These are phyloP conservation scores for Virgularia gustaviana DNA, from an alignment of 92 coral and sea anemone species.

Conservation along the genomic window DNA sequence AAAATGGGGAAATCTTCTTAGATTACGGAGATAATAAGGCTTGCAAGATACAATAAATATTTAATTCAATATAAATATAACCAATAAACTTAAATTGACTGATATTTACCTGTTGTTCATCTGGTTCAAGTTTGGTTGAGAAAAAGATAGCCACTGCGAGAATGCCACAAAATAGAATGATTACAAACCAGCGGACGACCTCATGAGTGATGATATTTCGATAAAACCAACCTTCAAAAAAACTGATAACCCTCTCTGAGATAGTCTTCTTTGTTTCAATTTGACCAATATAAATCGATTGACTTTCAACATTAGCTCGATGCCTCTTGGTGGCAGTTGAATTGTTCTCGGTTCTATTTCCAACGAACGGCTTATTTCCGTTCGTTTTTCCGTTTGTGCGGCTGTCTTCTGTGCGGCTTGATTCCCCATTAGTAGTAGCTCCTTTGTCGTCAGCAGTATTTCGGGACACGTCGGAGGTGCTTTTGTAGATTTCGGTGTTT, in stretches of 20 bases:
- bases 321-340: background rate
- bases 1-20: too few species aligned
- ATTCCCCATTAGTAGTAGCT: too few species aligned
- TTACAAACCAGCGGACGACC: constrained; percentile 65
- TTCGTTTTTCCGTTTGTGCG: background rate
- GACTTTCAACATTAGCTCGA: too few species aligned
- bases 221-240: constrained; percentile 63
- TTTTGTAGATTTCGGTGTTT: too few species aligned
- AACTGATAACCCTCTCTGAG: constrained; percentile 11
- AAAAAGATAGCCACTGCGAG: constrained; percentile 64
- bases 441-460: background rate
- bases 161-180: constrained; percentile 56
- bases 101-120: constrained; percentile 76
- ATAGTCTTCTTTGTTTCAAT: background rate
- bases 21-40: too few species aligned
- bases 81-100: too few species aligned
- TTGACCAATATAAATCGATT: too few species aligned
- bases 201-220: constrained; percentile 68
- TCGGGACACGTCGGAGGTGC: too few species aligned
- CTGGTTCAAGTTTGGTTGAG: constrained; percentile 80
- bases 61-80: too few species aligned
- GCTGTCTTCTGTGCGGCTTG: too few species aligned
- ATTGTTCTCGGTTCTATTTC: background rate
- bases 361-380: too few species aligned
- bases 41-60: too few species aligned